Evolutionary conservation across 2,888 invertebrate species (phyloP).

Genomic region (Scaptomyza flava): DNA sequence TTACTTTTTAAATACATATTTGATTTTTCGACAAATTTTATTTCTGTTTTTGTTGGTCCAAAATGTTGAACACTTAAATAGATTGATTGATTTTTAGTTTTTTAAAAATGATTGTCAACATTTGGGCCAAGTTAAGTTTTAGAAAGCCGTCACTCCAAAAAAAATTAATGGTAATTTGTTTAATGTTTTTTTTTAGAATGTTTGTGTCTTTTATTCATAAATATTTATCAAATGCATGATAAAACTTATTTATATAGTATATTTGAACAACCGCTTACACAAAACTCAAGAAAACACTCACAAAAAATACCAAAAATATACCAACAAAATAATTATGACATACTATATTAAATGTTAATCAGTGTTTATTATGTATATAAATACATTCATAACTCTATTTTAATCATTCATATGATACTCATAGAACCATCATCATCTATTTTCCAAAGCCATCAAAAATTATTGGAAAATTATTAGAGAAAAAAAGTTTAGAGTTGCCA

Average conservation of each 20-base stretch:
- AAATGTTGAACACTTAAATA: conserved; percentile 17
- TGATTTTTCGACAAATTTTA: conserved; percentile 52
- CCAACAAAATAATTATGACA: conserved; percentile 52
- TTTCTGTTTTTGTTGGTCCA: conserved; percentile 54
- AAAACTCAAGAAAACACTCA: conserved; percentile 38
- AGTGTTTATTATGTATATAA: conserved; percentile 35
- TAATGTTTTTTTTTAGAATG: conserved; percentile 28
- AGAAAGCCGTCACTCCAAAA: conserved; percentile 48
- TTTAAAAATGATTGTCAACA: conserved; percentile 11
- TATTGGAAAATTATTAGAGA: conserved; percentile 54
- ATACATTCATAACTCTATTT: conserved; percentile 28
- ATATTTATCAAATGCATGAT: conserved; percentile 25
- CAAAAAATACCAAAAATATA: conserved; percentile 68
- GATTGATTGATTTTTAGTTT: not conserved
- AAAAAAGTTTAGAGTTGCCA: conserved; percentile 30
- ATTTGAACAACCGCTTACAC: conserved; percentile 11
- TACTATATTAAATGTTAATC: conserved; percentile 23
- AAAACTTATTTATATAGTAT: conserved; percentile 1
- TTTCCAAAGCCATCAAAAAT: conserved; percentile 60
- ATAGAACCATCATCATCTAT: conserved; percentile 52
- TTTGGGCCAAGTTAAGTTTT: conserved; percentile 6
- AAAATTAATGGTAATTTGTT: conserved; percentile 31
- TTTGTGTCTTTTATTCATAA: conserved; percentile 14
- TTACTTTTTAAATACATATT: conserved; percentile 1
- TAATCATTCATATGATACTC: conserved; percentile 29